phyloP scores from a whole-genome alignment of 1,140 invertebrate species.

The Drosophila ananassae region DNA sequence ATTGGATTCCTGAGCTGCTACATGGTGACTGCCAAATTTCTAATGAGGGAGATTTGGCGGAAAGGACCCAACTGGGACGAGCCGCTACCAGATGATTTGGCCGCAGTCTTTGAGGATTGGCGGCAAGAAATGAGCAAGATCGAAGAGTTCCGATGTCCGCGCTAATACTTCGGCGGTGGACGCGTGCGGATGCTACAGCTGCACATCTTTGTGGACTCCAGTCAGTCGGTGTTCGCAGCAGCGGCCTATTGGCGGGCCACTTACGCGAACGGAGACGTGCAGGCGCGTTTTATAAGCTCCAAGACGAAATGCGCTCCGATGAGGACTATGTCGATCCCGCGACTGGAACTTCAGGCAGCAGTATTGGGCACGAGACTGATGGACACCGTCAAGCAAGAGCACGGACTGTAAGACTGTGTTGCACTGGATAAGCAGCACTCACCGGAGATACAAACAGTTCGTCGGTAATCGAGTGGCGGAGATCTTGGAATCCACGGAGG shows the following conservation, averaged over 20 bases:
- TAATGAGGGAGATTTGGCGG: not conserved
- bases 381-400: not conserved
- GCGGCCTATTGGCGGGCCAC: not conserved
- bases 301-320: not conserved
- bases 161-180: not conserved
- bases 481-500: too few species aligned
- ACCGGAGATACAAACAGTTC: too few species aligned
- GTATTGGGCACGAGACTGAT: not conserved
- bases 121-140: not conserved
- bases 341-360: not conserved
- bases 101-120: not conserved
- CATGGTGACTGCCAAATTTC: not conserved
- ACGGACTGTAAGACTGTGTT: not conserved
- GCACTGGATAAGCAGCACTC: too few species aligned
- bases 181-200: not conserved
- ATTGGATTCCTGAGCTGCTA: not conserved
- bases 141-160: not conserved
- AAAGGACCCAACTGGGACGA: not conserved
- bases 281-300: not conserved
- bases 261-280: not conserved
- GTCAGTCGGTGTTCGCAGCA: not conserved
- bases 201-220: not conserved
- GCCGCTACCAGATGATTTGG: not conserved
- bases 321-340: not conserved
- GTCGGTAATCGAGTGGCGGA: too few species aligned